phyloP scores from a whole-genome alignment of 2,113 vertebrate species.

The Pomatostomus ruficeps region DNA sequence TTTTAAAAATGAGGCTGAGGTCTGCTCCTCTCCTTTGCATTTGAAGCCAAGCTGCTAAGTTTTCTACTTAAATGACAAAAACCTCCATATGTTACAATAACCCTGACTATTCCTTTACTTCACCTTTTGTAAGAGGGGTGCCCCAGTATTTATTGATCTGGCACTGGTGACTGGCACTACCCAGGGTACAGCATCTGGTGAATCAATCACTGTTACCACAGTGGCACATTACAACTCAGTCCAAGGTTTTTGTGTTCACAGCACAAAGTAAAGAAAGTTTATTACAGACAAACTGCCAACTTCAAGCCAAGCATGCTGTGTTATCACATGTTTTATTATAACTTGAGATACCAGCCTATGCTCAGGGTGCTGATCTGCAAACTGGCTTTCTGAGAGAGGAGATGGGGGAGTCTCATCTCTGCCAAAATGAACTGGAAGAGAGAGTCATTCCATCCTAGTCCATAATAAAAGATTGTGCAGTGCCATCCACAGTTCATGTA shows the following conservation, averaged over 20 bases:
- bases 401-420: not conserved
- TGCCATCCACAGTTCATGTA: not conserved
- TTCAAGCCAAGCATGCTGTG: not conserved
- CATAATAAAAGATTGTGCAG: not conserved
- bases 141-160: not conserved
- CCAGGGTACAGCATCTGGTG: not conserved
- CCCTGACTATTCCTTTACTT: not conserved
- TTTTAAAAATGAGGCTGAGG: not conserved
- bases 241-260: slow-evolving; percentile 9
- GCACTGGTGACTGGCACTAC: not conserved
- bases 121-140: not conserved
- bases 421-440: not conserved
- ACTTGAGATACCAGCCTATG: not conserved
- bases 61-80: not conserved
- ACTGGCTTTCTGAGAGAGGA: not conserved
- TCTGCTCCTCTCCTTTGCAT: not conserved
- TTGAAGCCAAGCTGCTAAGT: not conserved
- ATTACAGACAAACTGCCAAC: not conserved
- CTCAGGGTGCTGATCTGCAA: not conserved
- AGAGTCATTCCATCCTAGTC: not conserved
- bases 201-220: not conserved
- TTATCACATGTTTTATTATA: not conserved
- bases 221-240: not conserved
- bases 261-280: slow-evolving; percentile 5
- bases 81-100: not conserved